Evolutionary conservation across 2,888 invertebrate genomes (phyloP), one percentile per base, ranked within the genome.

Genomic region (Macrosoma leucophasiata): DNA sequence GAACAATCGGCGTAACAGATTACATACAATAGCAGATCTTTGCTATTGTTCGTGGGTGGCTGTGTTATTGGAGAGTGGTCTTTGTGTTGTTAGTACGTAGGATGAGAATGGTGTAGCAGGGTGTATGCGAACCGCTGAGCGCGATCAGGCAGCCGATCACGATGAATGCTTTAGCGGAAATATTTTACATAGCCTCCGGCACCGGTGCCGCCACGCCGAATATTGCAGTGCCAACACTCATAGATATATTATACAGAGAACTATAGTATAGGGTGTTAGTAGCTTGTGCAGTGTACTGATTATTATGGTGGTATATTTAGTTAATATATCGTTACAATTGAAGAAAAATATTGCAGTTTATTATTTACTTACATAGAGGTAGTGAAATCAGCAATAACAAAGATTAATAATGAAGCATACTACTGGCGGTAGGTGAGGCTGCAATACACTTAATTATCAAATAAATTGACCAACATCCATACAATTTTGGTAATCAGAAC

Each of bases 101-200:
- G n/a, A 48, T 21, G 13, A 36, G 56, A 72, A 58, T 55, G 68
- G 54, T 33, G 36, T 46, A 32, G 43, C 15, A 39, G 37, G 28
- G 38, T 48, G 57, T 46, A 52, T 66, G 72, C 62, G 71, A 73
- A 66, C 60, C 66, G 62, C 64, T 56, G 65, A 59, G 62, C 61
- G 64, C 71, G 75, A 74, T 78, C 75, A 67, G 72, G 67, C 73
- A 50, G 53, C 62, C 78, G 79, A 81, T 81, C 81, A 77, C 78
- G 77, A 79, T 79, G 84, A 81, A 82, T 78, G 84, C 78, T 79
- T 76, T 75, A 74, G 74, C 74, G 78, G 84, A 82, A 84, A 84
- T 84, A 84, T 84, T 84, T 82, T 81, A 81, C 82, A 81, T 75
- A 54, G 79, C 84, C 77, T 50, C 67, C 61, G 75, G 82, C 78